Conservation (phyloP, 2,888 invertebrate species). For the Xestoiulus laeticollis region DNA sequence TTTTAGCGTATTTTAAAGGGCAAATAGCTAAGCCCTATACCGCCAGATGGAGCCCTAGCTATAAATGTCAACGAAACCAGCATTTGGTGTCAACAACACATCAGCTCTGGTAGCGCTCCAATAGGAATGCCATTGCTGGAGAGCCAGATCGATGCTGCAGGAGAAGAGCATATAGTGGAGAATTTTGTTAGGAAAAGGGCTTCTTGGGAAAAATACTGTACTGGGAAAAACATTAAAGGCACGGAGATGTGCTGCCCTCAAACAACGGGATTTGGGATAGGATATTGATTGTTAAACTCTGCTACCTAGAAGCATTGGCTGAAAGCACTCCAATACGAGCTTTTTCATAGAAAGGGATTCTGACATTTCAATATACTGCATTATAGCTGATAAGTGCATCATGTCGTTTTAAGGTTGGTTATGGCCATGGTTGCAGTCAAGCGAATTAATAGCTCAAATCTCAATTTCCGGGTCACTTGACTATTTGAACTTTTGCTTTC, state of each 20-base stretch:
- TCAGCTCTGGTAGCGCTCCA: slow-evolving; percentile 11
- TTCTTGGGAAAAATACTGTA: background rate
- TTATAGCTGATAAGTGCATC: too few species aligned
- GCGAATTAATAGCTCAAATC: background rate
- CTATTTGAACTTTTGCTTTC: too few species aligned
- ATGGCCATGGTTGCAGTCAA: too few species aligned
- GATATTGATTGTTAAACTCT: background rate
- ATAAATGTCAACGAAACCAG: slow-evolving; percentile 25
- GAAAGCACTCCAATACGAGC: background rate
- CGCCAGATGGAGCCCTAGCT: background rate
- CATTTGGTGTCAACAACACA: slow-evolving; percentile 44
- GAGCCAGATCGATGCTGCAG: slow-evolving; percentile 44
- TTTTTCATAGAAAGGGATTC: too few species aligned
- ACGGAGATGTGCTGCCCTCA: background rate
- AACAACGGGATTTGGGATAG: background rate
- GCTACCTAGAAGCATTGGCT: background rate
- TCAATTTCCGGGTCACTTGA: background rate
- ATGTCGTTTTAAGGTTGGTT: too few species aligned
- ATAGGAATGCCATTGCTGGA: background rate
- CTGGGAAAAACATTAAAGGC: background rate
- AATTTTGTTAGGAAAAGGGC: background rate
- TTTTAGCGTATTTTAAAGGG: slow-evolving; percentile 44
- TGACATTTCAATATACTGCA: too few species aligned
- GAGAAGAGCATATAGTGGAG: background rate
- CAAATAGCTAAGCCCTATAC: background rate